phyloP scores from a whole-genome alignment of 2,113 vertebrate genomes.

The Okapia johnstoni region DNA sequence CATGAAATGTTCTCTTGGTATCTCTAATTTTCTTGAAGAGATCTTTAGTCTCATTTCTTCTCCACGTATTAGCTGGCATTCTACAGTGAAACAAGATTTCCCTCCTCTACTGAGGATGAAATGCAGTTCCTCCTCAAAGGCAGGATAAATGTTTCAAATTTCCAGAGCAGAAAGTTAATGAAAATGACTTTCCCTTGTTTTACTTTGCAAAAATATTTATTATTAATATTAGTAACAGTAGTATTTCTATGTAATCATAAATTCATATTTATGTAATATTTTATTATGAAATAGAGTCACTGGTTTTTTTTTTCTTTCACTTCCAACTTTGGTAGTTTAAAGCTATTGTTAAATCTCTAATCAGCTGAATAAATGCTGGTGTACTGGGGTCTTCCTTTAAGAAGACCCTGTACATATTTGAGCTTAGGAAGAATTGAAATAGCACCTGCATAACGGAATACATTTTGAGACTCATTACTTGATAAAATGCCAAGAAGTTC shows the following conservation, averaged over 20 bases:
- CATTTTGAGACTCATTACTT: background rate
- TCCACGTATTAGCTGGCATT: background rate
- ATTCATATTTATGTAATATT: background rate
- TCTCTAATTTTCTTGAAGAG: background rate
- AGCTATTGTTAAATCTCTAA: background rate
- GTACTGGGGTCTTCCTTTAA: background rate
- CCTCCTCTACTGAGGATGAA: background rate
- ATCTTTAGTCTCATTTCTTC: background rate
- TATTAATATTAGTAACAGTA: background rate
- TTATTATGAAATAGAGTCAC: background rate
- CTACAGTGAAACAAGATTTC: background rate
- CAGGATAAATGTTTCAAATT: background rate
- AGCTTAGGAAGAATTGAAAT: background rate
- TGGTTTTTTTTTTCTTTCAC: background rate
- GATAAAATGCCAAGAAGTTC: background rate
- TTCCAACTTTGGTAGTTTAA: background rate
- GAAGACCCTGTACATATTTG: background rate
- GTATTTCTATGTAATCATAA: background rate
- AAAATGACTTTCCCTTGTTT: background rate
- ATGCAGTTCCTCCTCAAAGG: background rate
- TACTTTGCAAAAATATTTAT: background rate
- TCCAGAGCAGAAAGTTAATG: background rate
- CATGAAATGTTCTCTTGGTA: background rate
- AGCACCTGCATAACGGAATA: background rate
- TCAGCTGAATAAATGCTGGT: background rate